A percentile compares a stretch with the other conserved stretches of the same genome.
phyloP scores from a whole-genome alignment of 2,888 invertebrate genomes.

The Apomyelois bistriatella region DNA sequence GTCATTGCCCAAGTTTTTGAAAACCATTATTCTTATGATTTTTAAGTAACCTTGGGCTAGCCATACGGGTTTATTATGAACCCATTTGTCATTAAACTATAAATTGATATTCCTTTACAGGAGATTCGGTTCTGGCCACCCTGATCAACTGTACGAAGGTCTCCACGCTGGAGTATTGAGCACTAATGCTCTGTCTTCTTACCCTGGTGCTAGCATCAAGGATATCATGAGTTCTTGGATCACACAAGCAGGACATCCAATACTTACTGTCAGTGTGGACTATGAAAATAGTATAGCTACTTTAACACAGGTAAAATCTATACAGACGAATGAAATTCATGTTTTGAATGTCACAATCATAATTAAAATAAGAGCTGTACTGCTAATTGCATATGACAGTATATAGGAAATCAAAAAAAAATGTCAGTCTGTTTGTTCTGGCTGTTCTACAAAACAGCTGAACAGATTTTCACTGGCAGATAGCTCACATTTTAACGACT shows the following conservation, averaged over 20 bases:
- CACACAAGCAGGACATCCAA: slow-evolving; percentile 58
- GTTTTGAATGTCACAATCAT: not conserved
- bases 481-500: too few relatives aligned
- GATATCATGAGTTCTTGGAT: slow-evolving; percentile 66
- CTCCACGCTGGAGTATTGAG: slow-evolving; percentile 33
- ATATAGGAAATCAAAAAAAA: too few relatives aligned
- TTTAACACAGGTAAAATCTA: slow-evolving; percentile 55
- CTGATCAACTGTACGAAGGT: slow-evolving; percentile 68
- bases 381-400: too few relatives aligned
- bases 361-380: not conserved
- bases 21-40: too few relatives aligned
- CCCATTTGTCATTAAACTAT: too few relatives aligned
- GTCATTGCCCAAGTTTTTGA: too few relatives aligned
- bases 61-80: too few relatives aligned
- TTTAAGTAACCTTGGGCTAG: too few relatives aligned
- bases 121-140: slow-evolving; percentile 62
- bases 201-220: slow-evolving; percentile 39
- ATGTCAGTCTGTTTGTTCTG: too few relatives aligned
- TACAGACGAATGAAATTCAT: not conserved
- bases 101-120: slow-evolving; percentile 44
- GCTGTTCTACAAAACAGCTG: too few relatives aligned
- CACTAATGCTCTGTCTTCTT: slow-evolving; percentile 39
- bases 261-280: slow-evolving; percentile 54
- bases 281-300: slow-evolving; percentile 45
- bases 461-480: too few relatives aligned